These are phyloP conservation scores for Pandemis corylana DNA, from an alignment of 2,888 invertebrate genomes.

Conservation along the genomic window DNA sequence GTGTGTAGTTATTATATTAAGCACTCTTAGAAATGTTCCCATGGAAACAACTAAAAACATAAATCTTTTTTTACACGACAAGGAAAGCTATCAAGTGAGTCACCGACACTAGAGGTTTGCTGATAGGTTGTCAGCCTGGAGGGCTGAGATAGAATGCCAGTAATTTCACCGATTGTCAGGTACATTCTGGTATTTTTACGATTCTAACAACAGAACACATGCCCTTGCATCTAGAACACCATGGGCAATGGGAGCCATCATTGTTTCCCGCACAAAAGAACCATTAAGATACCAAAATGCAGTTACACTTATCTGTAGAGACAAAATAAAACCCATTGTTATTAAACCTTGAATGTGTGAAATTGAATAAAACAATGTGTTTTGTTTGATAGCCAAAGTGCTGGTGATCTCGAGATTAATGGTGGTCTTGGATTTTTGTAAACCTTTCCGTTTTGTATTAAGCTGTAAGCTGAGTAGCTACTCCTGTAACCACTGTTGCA, in stretches of 20 bases:
- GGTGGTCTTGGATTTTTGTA: neutral
- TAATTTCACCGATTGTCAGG: too few relatives aligned
- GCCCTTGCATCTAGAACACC: conserved; percentile 26
- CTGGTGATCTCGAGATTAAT: conserved; percentile 1
- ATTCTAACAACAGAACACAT: neutral
- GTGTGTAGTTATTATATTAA: too few relatives aligned
- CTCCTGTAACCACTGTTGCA: too few relatives aligned
- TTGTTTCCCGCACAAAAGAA: conserved; percentile 39
- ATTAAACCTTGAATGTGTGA: conserved; percentile 34
- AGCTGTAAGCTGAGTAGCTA: too few relatives aligned
- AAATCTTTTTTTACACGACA: too few relatives aligned
- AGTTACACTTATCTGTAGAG: conserved; percentile 40
- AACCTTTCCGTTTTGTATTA: neutral
- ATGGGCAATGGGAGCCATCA: conserved; percentile 19
- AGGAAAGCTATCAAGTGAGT: too few relatives aligned
- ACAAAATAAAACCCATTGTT: conserved; percentile 40
- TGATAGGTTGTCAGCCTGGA: too few relatives aligned
- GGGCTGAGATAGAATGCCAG: too few relatives aligned
- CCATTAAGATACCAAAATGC: conserved; percentile 30
- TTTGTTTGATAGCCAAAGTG: conserved; percentile 14
- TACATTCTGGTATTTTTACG: too few relatives aligned
- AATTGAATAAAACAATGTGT: conserved; percentile 40
- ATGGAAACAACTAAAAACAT: too few relatives aligned
- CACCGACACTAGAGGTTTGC: too few relatives aligned
- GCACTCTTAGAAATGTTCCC: too few relatives aligned